phyloP scores from a whole-genome alignment of 2,888 invertebrate species.

The Brachyptera putata region DNA sequence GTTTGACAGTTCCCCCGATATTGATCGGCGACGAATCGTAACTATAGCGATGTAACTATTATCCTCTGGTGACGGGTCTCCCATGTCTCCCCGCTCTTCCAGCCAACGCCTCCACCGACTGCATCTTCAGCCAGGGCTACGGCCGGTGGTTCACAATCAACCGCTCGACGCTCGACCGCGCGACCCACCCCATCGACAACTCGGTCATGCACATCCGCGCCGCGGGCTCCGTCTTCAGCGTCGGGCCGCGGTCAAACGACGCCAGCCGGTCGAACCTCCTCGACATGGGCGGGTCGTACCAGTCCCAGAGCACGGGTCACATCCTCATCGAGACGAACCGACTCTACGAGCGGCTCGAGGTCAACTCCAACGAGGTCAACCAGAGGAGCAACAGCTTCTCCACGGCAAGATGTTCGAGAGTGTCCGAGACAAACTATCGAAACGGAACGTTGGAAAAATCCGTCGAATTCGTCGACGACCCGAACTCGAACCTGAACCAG shows the following conservation, averaged over 20 bases:
- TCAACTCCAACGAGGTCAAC: neutral
- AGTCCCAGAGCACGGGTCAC: neutral
- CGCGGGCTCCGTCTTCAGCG: conserved; percentile 42
- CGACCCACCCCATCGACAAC: conserved; percentile 41
- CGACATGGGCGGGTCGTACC: neutral
- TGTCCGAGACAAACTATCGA: neutral
- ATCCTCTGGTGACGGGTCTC: neutral
- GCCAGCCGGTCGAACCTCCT: neutral
- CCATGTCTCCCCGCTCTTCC: neutral
- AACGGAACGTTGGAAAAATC: neutral
- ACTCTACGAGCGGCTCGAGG: neutral
- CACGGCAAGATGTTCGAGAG: neutral
- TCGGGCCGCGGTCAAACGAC: conserved; percentile 33
- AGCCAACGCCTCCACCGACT: conserved; percentile 37
- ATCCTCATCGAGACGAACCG: conserved; percentile 32
- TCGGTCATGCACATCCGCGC: conserved; percentile 43
- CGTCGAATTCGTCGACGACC: conserved; percentile 3
- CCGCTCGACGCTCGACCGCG: conserved; percentile 36
- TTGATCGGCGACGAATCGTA: too few species aligned
- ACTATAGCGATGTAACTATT: too few species aligned
- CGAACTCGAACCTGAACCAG: neutral
- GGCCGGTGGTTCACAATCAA: conserved; percentile 41
- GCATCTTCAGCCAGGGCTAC: conserved; percentile 41
- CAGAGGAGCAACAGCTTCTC: conserved; percentile 32
- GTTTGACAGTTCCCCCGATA: too few species aligned